phyloP scores from a whole-genome alignment of 64 coral and sea anemone species.

The Stichodactyla mertensii region DNA sequence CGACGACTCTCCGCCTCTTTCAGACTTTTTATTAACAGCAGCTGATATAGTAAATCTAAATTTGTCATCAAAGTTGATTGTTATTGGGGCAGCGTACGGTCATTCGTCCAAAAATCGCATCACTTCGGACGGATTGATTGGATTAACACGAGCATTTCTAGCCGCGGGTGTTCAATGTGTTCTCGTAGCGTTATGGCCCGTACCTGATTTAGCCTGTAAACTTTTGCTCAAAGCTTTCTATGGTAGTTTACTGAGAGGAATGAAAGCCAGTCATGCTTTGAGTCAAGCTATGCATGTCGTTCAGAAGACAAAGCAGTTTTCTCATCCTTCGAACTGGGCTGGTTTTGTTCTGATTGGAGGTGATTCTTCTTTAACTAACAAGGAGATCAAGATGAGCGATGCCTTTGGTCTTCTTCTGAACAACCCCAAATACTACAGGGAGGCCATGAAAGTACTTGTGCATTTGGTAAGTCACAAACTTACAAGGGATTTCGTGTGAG shows the following conservation, averaged over 20 bases:
- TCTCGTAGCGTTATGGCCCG: slow-evolving; percentile 88
- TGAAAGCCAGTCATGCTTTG: slow-evolving; percentile 79
- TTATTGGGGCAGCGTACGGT: slow-evolving; percentile 75
- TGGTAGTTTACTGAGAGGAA: slow-evolving; percentile 72
- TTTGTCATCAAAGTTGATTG: slow-evolving; percentile 77
- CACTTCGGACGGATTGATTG: slow-evolving; percentile 84
- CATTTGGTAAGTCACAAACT: slow-evolving; percentile 74
- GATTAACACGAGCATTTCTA: slow-evolving; percentile 78
- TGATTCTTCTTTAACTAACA: slow-evolving; percentile 59
- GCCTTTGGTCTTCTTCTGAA: slow-evolving; percentile 69
- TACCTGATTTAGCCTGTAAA: slow-evolving; percentile 85
- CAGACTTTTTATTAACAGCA: slow-evolving; percentile 87
- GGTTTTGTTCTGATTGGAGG: slow-evolving; percentile 87
- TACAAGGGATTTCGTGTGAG: no score
- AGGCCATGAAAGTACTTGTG: slow-evolving; percentile 90
- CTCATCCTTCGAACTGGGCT: slow-evolving; percentile 97
- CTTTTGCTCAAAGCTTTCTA: slow-evolving; percentile 90
- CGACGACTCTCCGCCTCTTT: slow-evolving; percentile 62
- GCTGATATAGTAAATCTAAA: slow-evolving; percentile 82
- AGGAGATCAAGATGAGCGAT: slow-evolving; percentile 61
- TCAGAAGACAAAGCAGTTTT: slow-evolving; percentile 90
- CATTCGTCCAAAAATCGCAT: slow-evolving; percentile 75
- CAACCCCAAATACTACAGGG: slow-evolving; percentile 61
- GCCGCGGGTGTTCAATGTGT: slow-evolving; percentile 76
- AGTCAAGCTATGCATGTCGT: slow-evolving; percentile 97